A percentile compares a stretch with the other conserved stretches of the same genome.
Evolutionary conservation across 2,113 vertebrate species (phyloP).

Genomic region (Tragulus kanchil): DNA sequence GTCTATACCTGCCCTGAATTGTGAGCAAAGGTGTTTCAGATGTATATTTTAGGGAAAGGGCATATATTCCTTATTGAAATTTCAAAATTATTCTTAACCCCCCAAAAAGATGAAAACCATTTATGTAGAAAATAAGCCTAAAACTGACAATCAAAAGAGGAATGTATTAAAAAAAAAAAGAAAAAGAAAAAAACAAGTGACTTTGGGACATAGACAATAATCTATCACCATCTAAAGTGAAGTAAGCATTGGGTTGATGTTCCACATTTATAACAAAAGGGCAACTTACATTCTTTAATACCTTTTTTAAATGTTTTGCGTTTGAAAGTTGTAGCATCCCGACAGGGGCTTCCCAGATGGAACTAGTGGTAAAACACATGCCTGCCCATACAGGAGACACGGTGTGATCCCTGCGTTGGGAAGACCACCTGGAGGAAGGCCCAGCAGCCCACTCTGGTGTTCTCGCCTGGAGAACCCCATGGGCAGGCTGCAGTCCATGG

Average conservation of each 20-base stretch:
- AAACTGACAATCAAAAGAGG: conserved; percentile 11
- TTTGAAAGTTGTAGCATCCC: not conserved
- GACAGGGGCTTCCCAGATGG: too few relatives aligned
- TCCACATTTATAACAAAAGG: conserved; percentile 29
- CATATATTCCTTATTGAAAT: not conserved
- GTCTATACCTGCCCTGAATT: not conserved
- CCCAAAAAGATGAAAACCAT: not conserved
- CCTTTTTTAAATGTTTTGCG: not conserved
- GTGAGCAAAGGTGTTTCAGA: not conserved
- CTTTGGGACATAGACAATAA: not conserved
- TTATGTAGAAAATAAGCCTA: not conserved
- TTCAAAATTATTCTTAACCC: conserved; percentile 48
- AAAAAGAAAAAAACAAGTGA: not conserved
- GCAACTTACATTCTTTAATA: conserved; percentile 8
- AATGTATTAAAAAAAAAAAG: not conserved
- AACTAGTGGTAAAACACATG: too few relatives aligned
- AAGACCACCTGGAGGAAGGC: too few relatives aligned
- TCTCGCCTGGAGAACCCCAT: too few relatives aligned
- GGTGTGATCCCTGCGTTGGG: too few relatives aligned
- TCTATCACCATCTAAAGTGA: not conserved
- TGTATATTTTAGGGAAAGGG: not conserved
- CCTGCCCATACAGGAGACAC: too few relatives aligned
- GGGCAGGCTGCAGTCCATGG: too few relatives aligned
- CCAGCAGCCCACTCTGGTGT: too few relatives aligned
- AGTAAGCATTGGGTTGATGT: not conserved